Evolutionary conservation across 1,140 invertebrate species (phyloP).

Genomic region (Papilio polytes): DNA sequence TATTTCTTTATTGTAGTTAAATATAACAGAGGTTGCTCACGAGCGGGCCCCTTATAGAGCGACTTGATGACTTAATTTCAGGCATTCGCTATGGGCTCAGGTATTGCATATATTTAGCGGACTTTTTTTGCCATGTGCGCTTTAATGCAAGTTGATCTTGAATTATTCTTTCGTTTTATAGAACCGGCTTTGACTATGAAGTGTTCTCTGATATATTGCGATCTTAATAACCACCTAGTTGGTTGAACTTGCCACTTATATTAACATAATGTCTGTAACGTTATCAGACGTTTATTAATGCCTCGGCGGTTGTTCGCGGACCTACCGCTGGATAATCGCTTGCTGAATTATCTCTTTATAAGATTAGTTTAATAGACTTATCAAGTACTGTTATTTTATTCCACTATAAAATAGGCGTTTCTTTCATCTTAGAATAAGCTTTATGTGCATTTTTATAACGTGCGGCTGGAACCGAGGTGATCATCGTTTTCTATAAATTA

Average conservation of each 20-base stretch:
- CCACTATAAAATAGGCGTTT: background rate
- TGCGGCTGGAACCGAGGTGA: too few relatives aligned
- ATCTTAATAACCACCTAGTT: constrained; percentile 44
- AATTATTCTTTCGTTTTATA: constrained; percentile 41
- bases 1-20: constrained; percentile 44
- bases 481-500: too few relatives aligned
- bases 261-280: constrained; percentile 30
- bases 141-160: constrained; percentile 49
- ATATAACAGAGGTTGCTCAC: constrained; percentile 59
- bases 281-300: constrained; percentile 36
- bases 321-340: constrained; percentile 35
- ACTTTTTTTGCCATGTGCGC: constrained; percentile 44
- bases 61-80: constrained; percentile 75
- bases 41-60: constrained; percentile 66
- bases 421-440: background rate
- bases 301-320: constrained; percentile 24
- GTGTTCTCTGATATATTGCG: constrained; percentile 29
- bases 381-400: constrained; percentile 22
- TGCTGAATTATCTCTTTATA: constrained; percentile 35
- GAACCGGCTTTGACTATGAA: constrained; percentile 32
- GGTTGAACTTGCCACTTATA: constrained; percentile 39
- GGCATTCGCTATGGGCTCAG: constrained; percentile 67
- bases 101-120: constrained; percentile 58
- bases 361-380: constrained; percentile 35
- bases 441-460: too few relatives aligned